Percentiles rank a stretch among this genome's conserved stretches.
Conservation (phyloP, 1,140 invertebrate species). For the Anoplolepis gracilipes region DNA sequence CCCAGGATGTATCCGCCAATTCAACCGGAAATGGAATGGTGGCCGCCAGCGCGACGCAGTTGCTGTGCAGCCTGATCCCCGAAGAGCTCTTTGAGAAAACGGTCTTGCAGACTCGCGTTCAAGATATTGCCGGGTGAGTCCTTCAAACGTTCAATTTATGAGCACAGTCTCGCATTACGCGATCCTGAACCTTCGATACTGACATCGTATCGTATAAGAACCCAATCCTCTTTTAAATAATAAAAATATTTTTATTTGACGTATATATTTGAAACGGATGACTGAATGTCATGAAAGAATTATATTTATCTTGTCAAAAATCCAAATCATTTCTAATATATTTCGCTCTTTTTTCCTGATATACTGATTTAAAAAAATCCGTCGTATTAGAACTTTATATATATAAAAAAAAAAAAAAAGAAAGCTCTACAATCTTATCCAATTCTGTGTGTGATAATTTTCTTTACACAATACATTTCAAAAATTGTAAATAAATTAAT, state of each 20-base stretch:
- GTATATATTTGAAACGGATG: background rate
- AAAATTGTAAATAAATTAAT: background rate
- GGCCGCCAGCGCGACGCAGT: constrained; percentile 80
- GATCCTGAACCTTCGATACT: constrained; percentile 50
- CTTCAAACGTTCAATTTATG: constrained; percentile 23
- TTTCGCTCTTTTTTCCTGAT: background rate
- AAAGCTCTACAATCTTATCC: background rate
- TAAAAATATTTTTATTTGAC: constrained; percentile 44
- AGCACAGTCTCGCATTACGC: constrained; percentile 29
- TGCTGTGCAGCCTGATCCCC: constrained; percentile 83
- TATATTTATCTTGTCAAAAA: background rate
- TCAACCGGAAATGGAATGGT: constrained; percentile 81
- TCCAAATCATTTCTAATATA: background rate
- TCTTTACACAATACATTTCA: background rate
- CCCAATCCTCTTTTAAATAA: constrained; percentile 33
- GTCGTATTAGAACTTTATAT: background rate
- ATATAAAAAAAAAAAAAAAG: background rate
- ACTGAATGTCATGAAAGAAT: background rate
- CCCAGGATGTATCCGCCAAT: constrained; percentile 78
- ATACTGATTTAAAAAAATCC: background rate
- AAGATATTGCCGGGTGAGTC: constrained; percentile 84
- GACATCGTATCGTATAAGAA: background rate
- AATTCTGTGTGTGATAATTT: no score
- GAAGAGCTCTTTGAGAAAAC: constrained; percentile 81
- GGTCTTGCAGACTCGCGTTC: constrained; percentile 79